phyloP scores from a whole-genome alignment of 2,888 invertebrate species.

The Ceratothoa steindachneri region DNA sequence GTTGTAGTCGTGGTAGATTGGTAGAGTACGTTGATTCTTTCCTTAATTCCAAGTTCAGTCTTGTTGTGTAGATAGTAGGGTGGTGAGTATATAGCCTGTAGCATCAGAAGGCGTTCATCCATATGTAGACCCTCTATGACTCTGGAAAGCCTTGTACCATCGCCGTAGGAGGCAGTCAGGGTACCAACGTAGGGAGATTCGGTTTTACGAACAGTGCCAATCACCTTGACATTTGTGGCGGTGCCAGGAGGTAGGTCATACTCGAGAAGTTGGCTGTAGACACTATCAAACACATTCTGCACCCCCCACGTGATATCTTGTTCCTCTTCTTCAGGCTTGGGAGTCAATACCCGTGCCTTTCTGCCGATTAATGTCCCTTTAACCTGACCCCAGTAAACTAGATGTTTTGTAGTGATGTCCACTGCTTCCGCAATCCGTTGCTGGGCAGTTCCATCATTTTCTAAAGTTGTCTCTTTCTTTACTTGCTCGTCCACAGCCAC shows the following conservation, averaged over 20 bases:
- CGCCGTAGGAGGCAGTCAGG: conserved; percentile 37
- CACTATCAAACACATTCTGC: conserved; percentile 38
- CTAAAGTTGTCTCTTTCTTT: conserved; percentile 20
- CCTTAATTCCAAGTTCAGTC: conserved; percentile 34
- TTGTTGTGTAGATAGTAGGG: conserved; percentile 44
- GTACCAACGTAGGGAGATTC: conserved; percentile 40
- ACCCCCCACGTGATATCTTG: conserved; percentile 35
- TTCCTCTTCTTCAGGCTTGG: conserved; percentile 32
- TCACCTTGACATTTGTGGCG: conserved; percentile 31
- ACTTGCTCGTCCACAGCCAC: conserved; percentile 23
- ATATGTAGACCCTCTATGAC: conserved; percentile 44
- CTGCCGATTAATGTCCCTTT: conserved; percentile 42
- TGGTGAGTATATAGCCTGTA: conserved; percentile 32
- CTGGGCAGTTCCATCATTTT: conserved; percentile 32
- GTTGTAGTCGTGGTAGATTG: conserved; percentile 35
- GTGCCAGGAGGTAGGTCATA: conserved; percentile 44
- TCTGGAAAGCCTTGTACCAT: conserved; percentile 31
- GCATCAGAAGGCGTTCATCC: conserved; percentile 33
- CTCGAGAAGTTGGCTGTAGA: conserved; percentile 34
- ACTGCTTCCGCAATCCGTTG: conserved; percentile 37
- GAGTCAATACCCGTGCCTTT: conserved; percentile 30
- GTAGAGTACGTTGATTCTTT: conserved; percentile 27
- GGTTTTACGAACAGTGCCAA: conserved; percentile 41
- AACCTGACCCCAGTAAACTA: conserved; percentile 43
- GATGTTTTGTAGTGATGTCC: conserved; percentile 28